phyloP scores from a whole-genome alignment of 2,888 invertebrate species.

The Oasisia sp. region DNA sequence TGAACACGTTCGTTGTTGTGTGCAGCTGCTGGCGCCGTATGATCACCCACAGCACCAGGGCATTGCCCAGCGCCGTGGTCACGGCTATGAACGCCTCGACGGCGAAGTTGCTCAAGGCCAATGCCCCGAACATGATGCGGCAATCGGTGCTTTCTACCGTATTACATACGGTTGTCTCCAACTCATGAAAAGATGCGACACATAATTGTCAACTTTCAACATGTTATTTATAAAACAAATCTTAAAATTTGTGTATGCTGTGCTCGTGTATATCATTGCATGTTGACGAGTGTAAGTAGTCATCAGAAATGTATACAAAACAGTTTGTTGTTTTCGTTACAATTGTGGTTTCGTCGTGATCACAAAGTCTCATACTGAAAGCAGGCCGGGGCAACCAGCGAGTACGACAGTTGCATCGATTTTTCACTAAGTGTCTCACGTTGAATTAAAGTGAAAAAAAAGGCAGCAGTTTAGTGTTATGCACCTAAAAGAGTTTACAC shows the following conservation, averaged over 20 bases:
- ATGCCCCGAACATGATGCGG: not conserved
- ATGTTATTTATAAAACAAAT: not conserved
- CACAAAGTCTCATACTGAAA: not conserved
- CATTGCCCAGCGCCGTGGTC: conserved; percentile 34
- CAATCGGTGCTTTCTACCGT: not conserved
- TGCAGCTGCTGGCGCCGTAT: conserved; percentile 30
- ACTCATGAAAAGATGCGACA: not conserved
- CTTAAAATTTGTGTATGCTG: not conserved
- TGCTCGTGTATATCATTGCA: not conserved
- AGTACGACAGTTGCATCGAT: not conserved
- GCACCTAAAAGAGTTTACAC: no score
- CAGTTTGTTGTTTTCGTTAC: not conserved
- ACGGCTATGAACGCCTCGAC: conserved; percentile 36
- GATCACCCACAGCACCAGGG: conserved; percentile 35
- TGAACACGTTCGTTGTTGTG: conserved; percentile 38
- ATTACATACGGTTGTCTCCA: not conserved
- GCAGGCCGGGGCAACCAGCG: not conserved
- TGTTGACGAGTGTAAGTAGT: not conserved
- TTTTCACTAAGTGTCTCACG: not conserved
- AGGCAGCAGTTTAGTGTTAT: no score
- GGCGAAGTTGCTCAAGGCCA: conserved; percentile 18
- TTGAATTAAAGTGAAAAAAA: no score
- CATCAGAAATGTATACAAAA: not conserved
- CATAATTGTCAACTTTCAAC: not conserved
- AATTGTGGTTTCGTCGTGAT: not conserved